Evolutionary conservation across 2,797 vertebrate genomes (phyloP), one percentile per base, ranked within the genome.

Genomic region (Acipenser oxyrinchus): DNA sequence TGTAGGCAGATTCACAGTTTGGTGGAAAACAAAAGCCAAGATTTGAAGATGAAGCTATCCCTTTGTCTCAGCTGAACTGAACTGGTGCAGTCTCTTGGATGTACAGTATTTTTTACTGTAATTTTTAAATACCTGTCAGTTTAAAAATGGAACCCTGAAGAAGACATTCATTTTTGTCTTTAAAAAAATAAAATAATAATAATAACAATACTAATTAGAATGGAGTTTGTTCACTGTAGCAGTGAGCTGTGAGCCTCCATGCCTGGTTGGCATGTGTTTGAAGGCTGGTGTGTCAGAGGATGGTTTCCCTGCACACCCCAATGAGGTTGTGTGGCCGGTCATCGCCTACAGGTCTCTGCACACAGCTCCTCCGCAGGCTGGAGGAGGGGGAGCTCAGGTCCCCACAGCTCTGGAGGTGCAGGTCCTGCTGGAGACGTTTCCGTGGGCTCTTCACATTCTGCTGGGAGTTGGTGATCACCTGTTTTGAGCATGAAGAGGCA

Each of bases 401-500:
- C 0, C 90, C 89, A 0, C 94, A 95, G 84, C 94, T 96, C 81
- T 81, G 91, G 15, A 95, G 91, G 73, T 94, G 91, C 69, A 95
- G 87, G 9, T 94, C 93, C 66, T 87, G 87, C 0, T 82, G 84
- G 23, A 73, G 81, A 0, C 79, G 81, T 74, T 91, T 91, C 72
- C 89, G 83, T 63, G 88, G 87, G 73, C 83, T 80, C 66, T 68
- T 77, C 62, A 63, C 79, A 4, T 69, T 77, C 67, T 82, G 80
- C 78, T 77, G 85, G 10, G 88, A 87, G 49, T 91, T 91, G 37
- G 83, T 90, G 62, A 94, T 92, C 6, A 94, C 88, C 93, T 93
- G 79, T 3, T 5, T 15, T 62, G 53, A 66, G 73, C 2, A 57
- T 53, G 18, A 66, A 48, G 66, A 69, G 59, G 70, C 1, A 70